Base-by-base conservation (phyloP, 2,113 vertebrate species). In the Oophaga pumilio region DNA sequence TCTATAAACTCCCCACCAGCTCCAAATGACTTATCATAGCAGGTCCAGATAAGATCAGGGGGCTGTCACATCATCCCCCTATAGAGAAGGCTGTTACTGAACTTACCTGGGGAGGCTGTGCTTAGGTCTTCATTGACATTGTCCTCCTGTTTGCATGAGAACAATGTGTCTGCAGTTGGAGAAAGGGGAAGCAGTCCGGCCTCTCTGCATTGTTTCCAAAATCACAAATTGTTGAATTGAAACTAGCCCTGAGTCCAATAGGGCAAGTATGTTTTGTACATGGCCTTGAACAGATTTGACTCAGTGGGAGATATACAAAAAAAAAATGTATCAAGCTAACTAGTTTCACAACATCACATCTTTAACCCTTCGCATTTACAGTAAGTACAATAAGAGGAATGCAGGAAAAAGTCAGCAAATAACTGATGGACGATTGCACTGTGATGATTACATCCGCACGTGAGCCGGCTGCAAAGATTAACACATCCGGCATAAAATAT, bases 141-240 rank as follows among this genome's bases (percentile, higher is more conserved):
- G 71, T 88, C 83, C 86, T 83, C 71, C 66, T 88, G 80, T 68
- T 83, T 83, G 83, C 71, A 50, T 17, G 28, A 77, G 80, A 71
- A 88, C 80, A 88, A 88, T 83, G 80, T 83, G 80, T 88, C 57
- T 88, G 60, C 79, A 66, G 50, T 83, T 20, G 74, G 22, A 87
- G 53, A 88, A 88, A 88, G 79, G 77, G 86, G 86, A 88, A 88
- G 86, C 86, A 53, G 81, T 88, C 57, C 56, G n/a, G 86, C 43
- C 59, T 88, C 71, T 81, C 28, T 50, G 22, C 69, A 87, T 82
- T 87, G 86, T 83, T 87, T 77, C 86, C 86, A 50, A 88, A 76
- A 88, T 83, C 80, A 83, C 71, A 59, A 88, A 79, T 79, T 86
- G 79, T 76, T 87, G 85, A 71, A 87, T 59, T 88, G 86, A 88